Evolutionary conservation across 2,797 vertebrate species (phyloP), one percentile per base, ranked within the genome.

Genomic region (Pipistrellus pygmaeus): DNA sequence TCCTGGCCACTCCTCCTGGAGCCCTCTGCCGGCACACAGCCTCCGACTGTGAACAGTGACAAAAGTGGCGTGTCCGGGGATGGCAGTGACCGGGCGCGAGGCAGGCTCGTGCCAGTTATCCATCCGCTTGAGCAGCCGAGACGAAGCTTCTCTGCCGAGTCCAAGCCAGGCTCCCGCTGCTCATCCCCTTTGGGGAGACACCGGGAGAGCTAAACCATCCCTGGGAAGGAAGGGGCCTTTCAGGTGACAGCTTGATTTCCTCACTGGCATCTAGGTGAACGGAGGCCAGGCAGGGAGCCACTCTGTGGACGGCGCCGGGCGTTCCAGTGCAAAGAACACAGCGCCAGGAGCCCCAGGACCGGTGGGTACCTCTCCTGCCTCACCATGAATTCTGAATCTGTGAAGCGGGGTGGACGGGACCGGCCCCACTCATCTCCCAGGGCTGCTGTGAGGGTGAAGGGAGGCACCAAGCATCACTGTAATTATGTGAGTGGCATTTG

Each of bases 1-100:
- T 57, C 44, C 32, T 2, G 18, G 25, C 66, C 53, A 11, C 90
- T 87, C 53, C 38, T n/a, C 80, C 55, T 3, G 0, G 92, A 75
- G 83, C 84, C 46, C 82, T 88, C 20, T 14, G 27, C n/a, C 10
- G 30, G 85, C 85, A 51, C 48, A 53, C 64, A 60, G 91, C 87
- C 64, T 77, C 86, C 6, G 18, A 81, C 84, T 71, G 73, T 69
- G 55, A 35, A 73, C 5, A 60, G 66, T 6, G 60, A 94, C 75
- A 82, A 75, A 75, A 85, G 80, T 46, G 35, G 82, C 2, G 0
- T 25, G 78, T 86, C 72, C 4, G n/a, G 82, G 88, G 46, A 81
- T 64, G 23, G 35, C 51, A 53, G 68, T 4, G 72, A 6, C 68
- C 0, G 2, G 20, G 30, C 75, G 55, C 21, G 46, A 27, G 35